These are phyloP conservation scores for Aplysia californica DNA, from an alignment of 1,140 invertebrate species.

Conservation along the genomic window DNA sequence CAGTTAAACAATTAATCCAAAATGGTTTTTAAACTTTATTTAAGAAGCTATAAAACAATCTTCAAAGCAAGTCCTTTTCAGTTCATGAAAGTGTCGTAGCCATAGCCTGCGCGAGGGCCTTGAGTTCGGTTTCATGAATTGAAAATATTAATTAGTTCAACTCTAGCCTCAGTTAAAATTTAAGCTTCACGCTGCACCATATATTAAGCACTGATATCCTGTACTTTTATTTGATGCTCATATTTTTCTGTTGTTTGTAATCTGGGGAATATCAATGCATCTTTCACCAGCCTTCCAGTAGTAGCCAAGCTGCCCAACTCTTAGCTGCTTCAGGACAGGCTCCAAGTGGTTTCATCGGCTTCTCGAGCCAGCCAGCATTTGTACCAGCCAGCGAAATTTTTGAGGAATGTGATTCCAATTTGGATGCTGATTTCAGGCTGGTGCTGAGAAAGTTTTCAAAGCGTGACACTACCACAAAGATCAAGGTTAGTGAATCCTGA, in stretches of 20 bases:
- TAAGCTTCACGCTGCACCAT: background rate
- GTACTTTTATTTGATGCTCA: background rate
- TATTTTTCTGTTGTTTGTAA: background rate
- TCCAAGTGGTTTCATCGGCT: conserved; percentile 75
- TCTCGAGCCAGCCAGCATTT: conserved; percentile 72
- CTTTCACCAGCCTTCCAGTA: conserved; percentile 80
- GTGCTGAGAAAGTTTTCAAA: conserved; percentile 76
- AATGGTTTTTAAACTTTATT: background rate
- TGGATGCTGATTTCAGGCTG: conserved; percentile 68
- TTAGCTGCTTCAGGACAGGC: conserved; percentile 68
- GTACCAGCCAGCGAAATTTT: conserved; percentile 70
- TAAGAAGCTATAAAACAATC: background rate
- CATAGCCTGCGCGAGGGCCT: background rate
- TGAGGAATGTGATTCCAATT: conserved; percentile 61
- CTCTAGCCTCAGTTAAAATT: background rate
- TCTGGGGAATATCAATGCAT: background rate
- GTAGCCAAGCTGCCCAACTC: conserved; percentile 82
- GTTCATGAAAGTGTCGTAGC: background rate
- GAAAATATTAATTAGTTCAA: background rate
- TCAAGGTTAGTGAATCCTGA: conserved; percentile 83
- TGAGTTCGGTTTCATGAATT: background rate
- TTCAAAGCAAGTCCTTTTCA: background rate
- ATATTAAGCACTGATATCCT: background rate
- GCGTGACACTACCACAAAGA: conserved; percentile 86
- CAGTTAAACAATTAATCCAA: background rate